Evolutionary conservation across 2,888 invertebrate genomes (phyloP).

Genomic region (Lochmaea crataegi): DNA sequence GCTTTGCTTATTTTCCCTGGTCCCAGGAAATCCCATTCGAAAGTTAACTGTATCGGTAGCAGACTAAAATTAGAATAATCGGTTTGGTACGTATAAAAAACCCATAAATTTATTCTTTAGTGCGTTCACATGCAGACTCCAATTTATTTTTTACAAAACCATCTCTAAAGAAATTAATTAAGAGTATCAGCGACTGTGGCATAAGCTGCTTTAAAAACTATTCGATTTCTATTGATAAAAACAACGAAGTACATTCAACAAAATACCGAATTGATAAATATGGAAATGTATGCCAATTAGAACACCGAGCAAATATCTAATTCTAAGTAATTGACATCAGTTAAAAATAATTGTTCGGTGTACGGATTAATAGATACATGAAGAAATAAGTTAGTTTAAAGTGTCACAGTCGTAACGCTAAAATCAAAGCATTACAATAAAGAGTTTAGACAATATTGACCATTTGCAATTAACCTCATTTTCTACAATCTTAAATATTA

Average conservation of each 20-base stretch:
- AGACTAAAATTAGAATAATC: too few species aligned
- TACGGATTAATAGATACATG: neutral
- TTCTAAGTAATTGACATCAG: slow-evolving; percentile 20
- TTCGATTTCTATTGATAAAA: slow-evolving; percentile 1
- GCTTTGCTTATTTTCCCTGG: too few species aligned
- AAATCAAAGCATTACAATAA: neutral
- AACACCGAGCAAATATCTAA: slow-evolving; percentile 9
- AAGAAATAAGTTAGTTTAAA: neutral
- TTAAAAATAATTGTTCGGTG: slow-evolving; percentile 18
- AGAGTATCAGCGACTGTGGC: too few species aligned
- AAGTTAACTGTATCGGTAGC: too few species aligned
- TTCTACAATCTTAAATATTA: slow-evolving; percentile 8
- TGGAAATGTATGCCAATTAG: slow-evolving; percentile 28
- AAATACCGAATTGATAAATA: slow-evolving; percentile 15
- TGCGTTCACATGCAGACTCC: too few species aligned
- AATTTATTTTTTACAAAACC: too few species aligned
- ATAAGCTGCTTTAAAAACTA: neutral
- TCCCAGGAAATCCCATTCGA: too few species aligned
- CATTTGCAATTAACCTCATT: slow-evolving; percentile 18
- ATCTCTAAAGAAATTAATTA: too few species aligned
- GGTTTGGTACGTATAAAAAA: too few species aligned
- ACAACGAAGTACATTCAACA: slow-evolving; percentile 1
- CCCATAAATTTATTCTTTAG: too few species aligned
- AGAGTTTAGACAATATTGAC: slow-evolving; percentile 12
- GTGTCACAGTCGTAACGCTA: neutral